These are phyloP conservation scores for Calypte anna DNA, from an alignment of 2,113 vertebrate genomes.

Conservation along the genomic window DNA sequence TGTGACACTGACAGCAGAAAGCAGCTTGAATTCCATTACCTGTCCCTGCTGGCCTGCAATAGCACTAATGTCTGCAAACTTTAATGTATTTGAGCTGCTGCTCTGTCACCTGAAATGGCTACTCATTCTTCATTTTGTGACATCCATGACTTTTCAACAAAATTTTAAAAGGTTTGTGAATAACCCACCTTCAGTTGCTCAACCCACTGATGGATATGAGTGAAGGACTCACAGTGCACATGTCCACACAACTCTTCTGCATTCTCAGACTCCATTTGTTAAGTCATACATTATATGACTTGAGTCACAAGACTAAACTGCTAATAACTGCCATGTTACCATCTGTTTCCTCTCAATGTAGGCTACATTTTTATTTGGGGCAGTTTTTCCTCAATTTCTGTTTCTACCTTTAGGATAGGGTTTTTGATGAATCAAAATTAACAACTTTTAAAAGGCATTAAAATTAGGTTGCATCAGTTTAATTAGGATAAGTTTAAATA, in stretches of 20 bases:
- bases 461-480: neutral
- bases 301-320: neutral
- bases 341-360: neutral
- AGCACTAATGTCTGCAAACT: neutral
- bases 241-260: neutral
- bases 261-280: neutral
- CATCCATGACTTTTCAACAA: neutral
- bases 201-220: fast-evolving
- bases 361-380: neutral
- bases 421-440: neutral
- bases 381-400: neutral
- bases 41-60: neutral
- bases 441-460: neutral
- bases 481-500: neutral
- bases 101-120: neutral
- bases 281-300: neutral
- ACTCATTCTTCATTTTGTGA: neutral
- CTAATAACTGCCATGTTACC: neutral
- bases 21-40: neutral
- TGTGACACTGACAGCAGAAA: neutral
- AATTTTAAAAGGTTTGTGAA: neutral
- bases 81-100: neutral
- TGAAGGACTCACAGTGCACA: neutral
- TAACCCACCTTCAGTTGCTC: neutral
- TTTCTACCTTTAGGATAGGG: neutral